Evolutionary conservation across 2,113 vertebrate genomes (phyloP).

Genomic region (Heliornis fulica): DNA sequence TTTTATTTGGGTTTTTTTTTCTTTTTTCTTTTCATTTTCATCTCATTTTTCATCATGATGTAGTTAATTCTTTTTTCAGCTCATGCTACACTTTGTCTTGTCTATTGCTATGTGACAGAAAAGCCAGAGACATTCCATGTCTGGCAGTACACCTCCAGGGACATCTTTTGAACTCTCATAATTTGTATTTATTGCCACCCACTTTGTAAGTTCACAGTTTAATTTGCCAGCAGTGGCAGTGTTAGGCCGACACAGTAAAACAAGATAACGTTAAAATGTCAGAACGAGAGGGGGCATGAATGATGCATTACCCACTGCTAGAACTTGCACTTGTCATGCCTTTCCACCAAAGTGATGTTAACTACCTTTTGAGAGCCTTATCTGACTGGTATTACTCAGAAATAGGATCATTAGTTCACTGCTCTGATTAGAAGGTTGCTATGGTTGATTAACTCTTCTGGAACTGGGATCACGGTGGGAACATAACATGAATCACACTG

Average conservation of each 20-base stretch:
- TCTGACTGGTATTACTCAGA: conserved; percentile 83
- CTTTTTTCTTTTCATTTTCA: conserved; percentile 60
- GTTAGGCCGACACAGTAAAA: conserved; percentile 83
- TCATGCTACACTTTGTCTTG: conserved; percentile 68
- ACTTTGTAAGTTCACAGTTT: conserved; percentile 88
- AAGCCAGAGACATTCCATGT: conserved; percentile 77
- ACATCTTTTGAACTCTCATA: conserved; percentile 83
- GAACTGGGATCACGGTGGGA: conserved; percentile 72
- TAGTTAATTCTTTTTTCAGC: conserved; percentile 69
- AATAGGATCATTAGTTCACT: conserved; percentile 83
- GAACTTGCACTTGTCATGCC: conserved; percentile 81
- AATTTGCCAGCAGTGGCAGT: conserved; percentile 84
- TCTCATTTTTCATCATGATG: conserved; percentile 67
- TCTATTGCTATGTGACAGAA: conserved; percentile 77
- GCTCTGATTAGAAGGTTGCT: conserved; percentile 79
- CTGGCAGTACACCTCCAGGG: conserved; percentile 78
- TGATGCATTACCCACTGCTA: conserved; percentile 83
- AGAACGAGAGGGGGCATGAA: conserved; percentile 79
- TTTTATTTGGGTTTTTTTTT: conserved; percentile 18
- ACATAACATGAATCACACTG: conserved; percentile 64
- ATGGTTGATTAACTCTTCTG: conserved; percentile 83
- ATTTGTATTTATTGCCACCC: conserved; percentile 88
- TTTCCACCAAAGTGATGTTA: conserved; percentile 83
- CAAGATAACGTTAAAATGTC: conserved; percentile 86
- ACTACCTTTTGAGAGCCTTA: conserved; percentile 84